These are phyloP conservation scores for Xiphophorus maculatus DNA, from an alignment of 2,113 vertebrate species.

Conservation along the genomic window DNA sequence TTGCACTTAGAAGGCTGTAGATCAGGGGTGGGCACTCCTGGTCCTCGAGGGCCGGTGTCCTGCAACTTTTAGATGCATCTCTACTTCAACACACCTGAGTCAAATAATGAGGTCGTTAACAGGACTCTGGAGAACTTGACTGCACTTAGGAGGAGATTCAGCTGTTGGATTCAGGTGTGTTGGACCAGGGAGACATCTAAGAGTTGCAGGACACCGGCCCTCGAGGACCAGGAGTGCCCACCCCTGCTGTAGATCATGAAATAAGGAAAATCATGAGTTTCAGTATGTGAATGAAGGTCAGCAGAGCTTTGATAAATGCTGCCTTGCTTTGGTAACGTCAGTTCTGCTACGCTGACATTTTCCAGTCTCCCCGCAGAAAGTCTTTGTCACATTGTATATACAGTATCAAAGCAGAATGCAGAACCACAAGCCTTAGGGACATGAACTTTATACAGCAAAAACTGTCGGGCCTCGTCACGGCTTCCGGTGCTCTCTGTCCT, in stretches of 20 bases:
- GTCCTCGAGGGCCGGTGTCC: too few species aligned
- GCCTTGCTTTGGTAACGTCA: conserved; percentile 18
- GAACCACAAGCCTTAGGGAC: conserved; percentile 43
- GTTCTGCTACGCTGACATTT: conserved; percentile 53
- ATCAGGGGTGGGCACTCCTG: too few species aligned
- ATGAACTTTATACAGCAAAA: conserved; percentile 54
- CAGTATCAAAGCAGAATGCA: conserved; percentile 56
- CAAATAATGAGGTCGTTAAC: too few species aligned
- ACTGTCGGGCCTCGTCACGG: conserved; percentile 26
- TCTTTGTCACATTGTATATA: conserved; percentile 67
- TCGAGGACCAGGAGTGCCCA: too few species aligned
- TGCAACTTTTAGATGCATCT: too few species aligned
- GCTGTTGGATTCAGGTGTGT: too few species aligned
- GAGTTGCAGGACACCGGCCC: too few species aligned
- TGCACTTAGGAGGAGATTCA: too few species aligned
- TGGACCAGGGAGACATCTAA: too few species aligned
- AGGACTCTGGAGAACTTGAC: too few species aligned
- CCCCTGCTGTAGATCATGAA: background rate
- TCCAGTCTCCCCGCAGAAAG: conserved; percentile 47
- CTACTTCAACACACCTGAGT: too few species aligned
- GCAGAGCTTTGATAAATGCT: conserved; percentile 18
- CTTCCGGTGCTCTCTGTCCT: conserved; percentile 37
- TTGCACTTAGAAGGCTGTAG: background rate
- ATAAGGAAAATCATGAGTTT: conserved; percentile 8
- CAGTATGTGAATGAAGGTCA: conserved; percentile 13